Base-by-base conservation (phyloP, 2,888 invertebrate genomes). In the Schizaphis graminum region DNA sequence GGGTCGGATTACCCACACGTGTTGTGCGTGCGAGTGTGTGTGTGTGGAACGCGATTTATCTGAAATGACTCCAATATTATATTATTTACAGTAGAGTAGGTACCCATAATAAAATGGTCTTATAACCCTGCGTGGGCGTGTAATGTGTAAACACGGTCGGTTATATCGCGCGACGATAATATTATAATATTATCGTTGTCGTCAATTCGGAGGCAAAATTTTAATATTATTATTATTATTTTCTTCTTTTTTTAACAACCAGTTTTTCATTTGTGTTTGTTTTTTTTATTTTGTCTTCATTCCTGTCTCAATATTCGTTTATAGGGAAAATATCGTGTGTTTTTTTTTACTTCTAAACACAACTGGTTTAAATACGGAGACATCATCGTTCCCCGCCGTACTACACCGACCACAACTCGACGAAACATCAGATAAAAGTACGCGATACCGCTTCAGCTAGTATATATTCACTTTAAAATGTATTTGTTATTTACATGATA, bases 311-410 rank as follows among this genome's bases (percentile, higher is more conserved):
- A 77, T 77, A 87, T 92, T 87, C 61, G 85, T 86, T 91, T 86
- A n/a, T n/a, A 13, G 13, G 77, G 35, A 85, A 91, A 91, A 91
- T 77, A 77, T 49, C 24, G 26, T 56, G 28, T 41, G 53, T 53
- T 90, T 85, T 47, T 84, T 61, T 61, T 44, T 91, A 26, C 11
- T 0, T 91, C 44, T 41, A n/a, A 86, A 86, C 44, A 85, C 86
- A 47, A 92, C 91, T 86, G 91, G 86, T 92, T 92, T 92, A 92
- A 86, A 87, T 91, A 49, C 53, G 49, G 47, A 47, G 47, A 87
- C 85, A 53, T 84, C 86, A 56, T 61, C 35, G 86, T 47, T 86
- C 26, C 61, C 47, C n/a, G 13, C 77, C 21, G 77, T 0, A 61
- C 53, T 21, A 53, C 44, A 26, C 41, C 53, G 56, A 57, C 91